phyloP scores from a whole-genome alignment of 2,797 vertebrate species.

The Acrossocheilus wenchowensis region DNA sequence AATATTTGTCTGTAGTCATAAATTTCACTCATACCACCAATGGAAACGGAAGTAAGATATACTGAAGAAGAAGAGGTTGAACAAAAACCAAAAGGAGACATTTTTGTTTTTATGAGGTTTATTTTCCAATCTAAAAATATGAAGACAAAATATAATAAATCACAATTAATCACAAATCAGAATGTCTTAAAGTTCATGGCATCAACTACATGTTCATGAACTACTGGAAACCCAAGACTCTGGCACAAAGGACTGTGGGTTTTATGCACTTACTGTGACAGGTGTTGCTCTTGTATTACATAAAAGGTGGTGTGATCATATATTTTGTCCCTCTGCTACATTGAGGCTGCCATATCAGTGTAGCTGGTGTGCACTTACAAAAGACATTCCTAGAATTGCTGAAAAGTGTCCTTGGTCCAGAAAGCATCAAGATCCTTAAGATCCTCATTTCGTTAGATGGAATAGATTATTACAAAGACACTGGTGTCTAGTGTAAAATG shows the following conservation, averaged over 20 bases:
- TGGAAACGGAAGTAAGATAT: neutral
- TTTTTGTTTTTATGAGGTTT: conserved; percentile 69
- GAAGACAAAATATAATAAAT: conserved; percentile 67
- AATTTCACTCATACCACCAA: neutral
- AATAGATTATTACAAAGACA: conserved; percentile 54
- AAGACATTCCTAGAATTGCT: conserved; percentile 43
- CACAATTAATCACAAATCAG: conserved; percentile 66
- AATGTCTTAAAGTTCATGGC: conserved; percentile 62
- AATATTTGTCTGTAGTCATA: neutral
- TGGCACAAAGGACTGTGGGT: conserved; percentile 57
- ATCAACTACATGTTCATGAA: conserved; percentile 57
- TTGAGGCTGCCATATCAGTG: conserved; percentile 40
- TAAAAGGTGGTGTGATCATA: conserved; percentile 48
- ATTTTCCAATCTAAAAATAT: conserved; percentile 70
- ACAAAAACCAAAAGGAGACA: conserved; percentile 15
- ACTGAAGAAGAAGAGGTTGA: neutral
- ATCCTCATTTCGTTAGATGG: conserved; percentile 37
- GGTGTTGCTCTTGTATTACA: conserved; percentile 37
- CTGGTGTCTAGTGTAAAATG: conserved; percentile 62
- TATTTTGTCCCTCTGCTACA: conserved; percentile 36
- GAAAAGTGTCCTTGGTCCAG: conserved; percentile 48
- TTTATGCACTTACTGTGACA: conserved; percentile 52
- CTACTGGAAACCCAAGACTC: conserved; percentile 56
- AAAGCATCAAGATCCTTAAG: conserved; percentile 40
- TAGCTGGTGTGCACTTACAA: conserved; percentile 47